Evolutionary conservation across 2,888 invertebrate species (phyloP), one percentile per base, ranked within the genome.

Genomic region (Lithophane leautieri): DNA sequence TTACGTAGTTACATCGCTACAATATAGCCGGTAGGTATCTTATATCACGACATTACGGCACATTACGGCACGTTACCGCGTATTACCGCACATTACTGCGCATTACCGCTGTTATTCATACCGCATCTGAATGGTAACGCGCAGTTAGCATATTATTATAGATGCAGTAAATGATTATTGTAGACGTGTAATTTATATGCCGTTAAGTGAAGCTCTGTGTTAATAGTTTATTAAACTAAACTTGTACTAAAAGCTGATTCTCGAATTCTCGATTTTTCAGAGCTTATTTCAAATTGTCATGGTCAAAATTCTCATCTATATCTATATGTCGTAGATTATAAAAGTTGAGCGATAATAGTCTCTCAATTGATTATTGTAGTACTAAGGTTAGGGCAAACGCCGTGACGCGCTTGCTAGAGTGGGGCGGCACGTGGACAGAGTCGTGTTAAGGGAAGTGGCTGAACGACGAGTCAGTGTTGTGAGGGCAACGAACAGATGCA

Each of bases 31-130:
- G 69, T 77, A 76, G 44, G 69, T 77, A 76, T 74, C 69, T 44
- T 22, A 28, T 66, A 69, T 58, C 34, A 47, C 47, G 28, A 63
- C 34, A 84, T 84, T 60, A 72, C 58, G 2, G 54, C 69, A 62
- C 63, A 28, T 75, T 78, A 78, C 78, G 44, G 81, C n/a, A 14
- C 16, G 47, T 75, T 81, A 73, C 50, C 8, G 14, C 19, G n/a
- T 8, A 78, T 78, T 82, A 82, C 69, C 22, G 65, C 50, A 9
- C 22, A 67, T 82, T 81, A 75, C 70, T 62, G 76, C 34, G 52
- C 62, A 81, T 78, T 79, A 69, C 81, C 60, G 66, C 56, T 76
- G 73, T 68, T 82, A 72, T 72, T 84, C 68, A 79, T 71, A 52
- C 54, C 58, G 50, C 79, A 54, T 76, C 60, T 44, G 50, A 66